Evolutionary conservation across 2,113 vertebrate species (phyloP).

Genomic region (Brachirus orientalis): DNA sequence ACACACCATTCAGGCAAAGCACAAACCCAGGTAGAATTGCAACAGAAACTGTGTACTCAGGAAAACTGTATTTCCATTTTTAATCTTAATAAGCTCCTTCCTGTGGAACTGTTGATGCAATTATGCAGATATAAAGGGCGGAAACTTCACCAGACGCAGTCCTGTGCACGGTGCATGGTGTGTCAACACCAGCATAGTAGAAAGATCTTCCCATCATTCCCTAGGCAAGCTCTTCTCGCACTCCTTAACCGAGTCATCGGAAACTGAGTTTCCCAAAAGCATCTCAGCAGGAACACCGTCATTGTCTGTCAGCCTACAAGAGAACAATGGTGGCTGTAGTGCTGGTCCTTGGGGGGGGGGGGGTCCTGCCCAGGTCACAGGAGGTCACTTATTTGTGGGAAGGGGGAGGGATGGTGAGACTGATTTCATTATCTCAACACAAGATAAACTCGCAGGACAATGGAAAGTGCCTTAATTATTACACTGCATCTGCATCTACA

Average conservation of each 20-base stretch:
- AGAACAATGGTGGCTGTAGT: slow-evolving; percentile 65
- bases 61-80: slow-evolving; percentile 15
- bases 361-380: slow-evolving; percentile 60
- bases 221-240: slow-evolving; percentile 29
- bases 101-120: no score
- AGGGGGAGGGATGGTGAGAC: slow-evolving; percentile 45
- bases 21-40: no score
- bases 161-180: slow-evolving; percentile 51
- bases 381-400: slow-evolving; percentile 56
- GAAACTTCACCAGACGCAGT: no score
- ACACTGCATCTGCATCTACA: neutral
- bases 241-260: slow-evolving; percentile 44
- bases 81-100: no score
- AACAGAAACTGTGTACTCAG: slow-evolving; percentile 5
- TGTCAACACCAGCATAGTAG: slow-evolving; percentile 37
- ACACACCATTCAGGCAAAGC: no score
- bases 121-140: slow-evolving; percentile 3
- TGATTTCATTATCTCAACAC: slow-evolving; percentile 76
- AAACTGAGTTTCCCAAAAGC: slow-evolving; percentile 59
- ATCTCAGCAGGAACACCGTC: slow-evolving; percentile 57
- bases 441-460: slow-evolving; percentile 75
- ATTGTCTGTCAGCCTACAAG: slow-evolving; percentile 61
- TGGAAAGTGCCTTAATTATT: slow-evolving; percentile 19
- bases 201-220: slow-evolving; percentile 15
- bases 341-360: slow-evolving; percentile 48